Evolutionary conservation across 2,888 invertebrate genomes (phyloP), one percentile per base, ranked within the genome.

Genomic region (Hydrotaea cyrtoneurina): DNA sequence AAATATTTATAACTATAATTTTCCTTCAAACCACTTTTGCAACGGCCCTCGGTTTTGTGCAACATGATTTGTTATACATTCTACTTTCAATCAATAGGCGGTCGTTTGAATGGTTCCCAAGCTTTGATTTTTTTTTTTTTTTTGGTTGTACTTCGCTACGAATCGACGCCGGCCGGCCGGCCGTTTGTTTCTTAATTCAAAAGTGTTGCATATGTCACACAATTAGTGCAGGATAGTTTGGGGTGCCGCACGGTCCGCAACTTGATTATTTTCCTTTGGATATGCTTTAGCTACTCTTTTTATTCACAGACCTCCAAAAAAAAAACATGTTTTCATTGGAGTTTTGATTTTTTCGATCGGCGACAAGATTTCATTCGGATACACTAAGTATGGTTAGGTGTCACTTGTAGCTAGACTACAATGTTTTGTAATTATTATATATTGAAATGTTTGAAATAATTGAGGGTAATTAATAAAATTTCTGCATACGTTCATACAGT

Each of bases 151-250:
- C n/a, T n/a, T 39, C 19, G 64, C 15, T 53, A n/a, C n/a, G n/a
- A n/a, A n/a, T n/a, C n/a, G n/a, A n/a, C n/a, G n/a, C n/a, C n/a
- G n/a, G n/a, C n/a, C n/a, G n/a, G n/a, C n/a, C n/a, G n/a, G 64
- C 10, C 19, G 26, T 69, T 46, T 31, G 50, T 69, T 80, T 74
- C 19, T 46, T 69, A 69, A 69, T 69, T 21, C 39, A 21, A 46
- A 75, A 79, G 57, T 72, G 72, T 76, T 83, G 72, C 79, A 79
- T 76, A 71, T 76, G 78, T 79, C 57, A 75, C 79, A n/a, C 62
- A 72, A 72, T 66, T 76, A 31, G 57, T 59, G 31, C 66, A 55
- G 75, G 74, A 62, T 73, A 66, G 36, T 43, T 23, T 19, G 62
- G 26, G 71, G 69, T 62, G 31, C 13, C 15, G 23, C n/a, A n/a